These are phyloP conservation scores for Phortica magna DNA, from an alignment of 2,888 invertebrate species.

Conservation along the genomic window DNA sequence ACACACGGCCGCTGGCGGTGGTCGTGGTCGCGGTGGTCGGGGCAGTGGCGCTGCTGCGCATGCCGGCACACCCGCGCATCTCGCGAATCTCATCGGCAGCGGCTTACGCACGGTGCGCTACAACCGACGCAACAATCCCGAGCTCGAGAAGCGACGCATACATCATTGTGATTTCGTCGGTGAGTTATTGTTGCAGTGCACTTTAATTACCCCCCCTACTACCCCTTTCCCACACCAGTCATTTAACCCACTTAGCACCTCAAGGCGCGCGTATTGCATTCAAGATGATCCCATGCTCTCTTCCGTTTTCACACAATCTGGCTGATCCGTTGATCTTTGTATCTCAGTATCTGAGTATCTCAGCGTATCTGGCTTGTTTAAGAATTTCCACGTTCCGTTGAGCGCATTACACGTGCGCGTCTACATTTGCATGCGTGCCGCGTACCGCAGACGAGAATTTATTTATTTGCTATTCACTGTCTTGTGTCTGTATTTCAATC, in stretches of 20 bases:
- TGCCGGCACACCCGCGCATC: conserved; percentile 70
- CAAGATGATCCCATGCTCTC: conserved; percentile 55
- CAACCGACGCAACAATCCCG: conserved; percentile 97
- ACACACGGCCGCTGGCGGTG: conserved; percentile 38
- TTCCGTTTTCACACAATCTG: background rate
- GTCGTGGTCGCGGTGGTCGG: conserved; percentile 53
- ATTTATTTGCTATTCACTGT: conserved; percentile 62
- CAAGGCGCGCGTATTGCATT: conserved; percentile 48
- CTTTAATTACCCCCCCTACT: background rate
- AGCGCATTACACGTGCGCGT: conserved; percentile 44
- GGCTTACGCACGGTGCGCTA: conserved; percentile 82
- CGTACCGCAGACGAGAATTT: conserved; percentile 66
- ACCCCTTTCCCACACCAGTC: background rate
- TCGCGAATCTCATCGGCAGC: conserved; percentile 73
- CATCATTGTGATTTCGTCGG: conserved; percentile 98
- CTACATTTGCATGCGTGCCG: conserved; percentile 62
- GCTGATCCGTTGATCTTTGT: too few species aligned
- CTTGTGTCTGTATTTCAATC: background rate
- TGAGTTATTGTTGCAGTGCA: conserved; percentile 77
- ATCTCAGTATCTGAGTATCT: too few species aligned
- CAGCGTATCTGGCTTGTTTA: conserved; percentile 3
- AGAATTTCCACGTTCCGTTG: background rate
- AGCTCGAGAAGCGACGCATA: conserved; percentile 95
- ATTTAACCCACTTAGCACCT: conserved; percentile 48
- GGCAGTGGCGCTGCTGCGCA: conserved; percentile 26